Evolutionary conservation across 2,888 invertebrate species (phyloP).

Genomic region (Acanthopleura granulata): DNA sequence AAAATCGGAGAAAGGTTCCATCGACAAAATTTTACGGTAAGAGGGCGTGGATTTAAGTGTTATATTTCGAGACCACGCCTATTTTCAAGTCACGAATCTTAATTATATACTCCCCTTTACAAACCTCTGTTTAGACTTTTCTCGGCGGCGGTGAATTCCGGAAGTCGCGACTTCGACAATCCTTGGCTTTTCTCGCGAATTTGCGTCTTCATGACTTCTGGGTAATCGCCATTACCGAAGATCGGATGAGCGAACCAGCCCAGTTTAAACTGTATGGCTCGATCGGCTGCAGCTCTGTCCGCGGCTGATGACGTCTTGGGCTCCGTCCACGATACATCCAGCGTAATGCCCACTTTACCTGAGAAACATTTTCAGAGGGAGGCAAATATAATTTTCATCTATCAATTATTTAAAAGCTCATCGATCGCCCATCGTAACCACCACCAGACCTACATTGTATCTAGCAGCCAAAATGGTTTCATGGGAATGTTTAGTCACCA

Average conservation of each 20-base stretch:
- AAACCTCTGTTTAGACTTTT: constrained; percentile 54
- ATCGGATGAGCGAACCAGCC: constrained; percentile 65
- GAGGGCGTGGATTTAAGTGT: not conserved
- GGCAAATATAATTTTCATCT: too few species aligned
- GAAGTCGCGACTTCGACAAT: constrained; percentile 50
- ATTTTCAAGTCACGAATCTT: too few species aligned
- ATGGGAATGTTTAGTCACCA: too few species aligned
- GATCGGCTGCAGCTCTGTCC: constrained; percentile 51
- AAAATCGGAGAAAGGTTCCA: too few species aligned
- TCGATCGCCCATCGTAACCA: too few species aligned
- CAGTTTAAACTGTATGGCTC: constrained; percentile 47
- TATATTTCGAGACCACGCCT: not conserved
- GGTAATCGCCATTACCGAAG: constrained; percentile 72
- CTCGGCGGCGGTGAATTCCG: constrained; percentile 61
- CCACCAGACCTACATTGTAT: too few species aligned
- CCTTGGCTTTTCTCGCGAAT: constrained; percentile 49
- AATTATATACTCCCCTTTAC: too few species aligned
- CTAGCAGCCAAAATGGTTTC: too few species aligned
- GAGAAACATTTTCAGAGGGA: not conserved
- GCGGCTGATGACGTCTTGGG: constrained; percentile 45
- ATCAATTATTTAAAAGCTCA: too few species aligned
- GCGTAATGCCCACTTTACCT: constrained; percentile 53
- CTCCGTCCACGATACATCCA: constrained; percentile 52
- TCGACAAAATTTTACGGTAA: too few species aligned
- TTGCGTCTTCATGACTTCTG: constrained; percentile 50